Percentiles rank a stretch among this genome's conserved stretches.
phyloP scores from a whole-genome alignment of 2,113 vertebrate species.

The Ciconia boyciana region DNA sequence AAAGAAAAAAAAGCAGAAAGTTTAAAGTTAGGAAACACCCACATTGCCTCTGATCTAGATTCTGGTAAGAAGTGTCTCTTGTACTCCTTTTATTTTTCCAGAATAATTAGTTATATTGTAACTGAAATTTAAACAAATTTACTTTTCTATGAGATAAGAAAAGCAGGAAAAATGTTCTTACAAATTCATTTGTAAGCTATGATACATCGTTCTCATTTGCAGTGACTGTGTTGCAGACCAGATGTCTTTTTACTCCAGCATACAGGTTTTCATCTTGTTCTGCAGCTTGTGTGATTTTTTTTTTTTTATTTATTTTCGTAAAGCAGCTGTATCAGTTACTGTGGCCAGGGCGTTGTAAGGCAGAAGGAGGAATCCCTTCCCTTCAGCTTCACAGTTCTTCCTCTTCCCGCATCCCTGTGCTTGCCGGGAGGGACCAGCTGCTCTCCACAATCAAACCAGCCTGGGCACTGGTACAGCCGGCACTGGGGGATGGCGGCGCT shows the following conservation, averaged over 20 bases:
- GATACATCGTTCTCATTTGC: neutral
- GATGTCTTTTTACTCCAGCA: neutral
- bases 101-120: neutral
- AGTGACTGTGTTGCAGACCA: neutral
- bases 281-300: neutral
- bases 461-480: neutral
- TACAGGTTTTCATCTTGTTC: neutral
- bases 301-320: neutral
- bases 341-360: neutral
- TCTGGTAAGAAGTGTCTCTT: neutral
- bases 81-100: neutral
- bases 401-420: neutral
- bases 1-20: neutral
- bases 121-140: neutral
- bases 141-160: neutral
- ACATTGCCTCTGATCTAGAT: neutral
- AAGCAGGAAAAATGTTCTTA: neutral
- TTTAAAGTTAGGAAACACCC: neutral
- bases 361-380: neutral
- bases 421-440: neutral
- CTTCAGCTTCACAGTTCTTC: neutral
- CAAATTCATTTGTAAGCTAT: neutral
- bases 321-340: neutral
- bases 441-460: neutral
- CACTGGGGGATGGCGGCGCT: neutral